Base-by-base conservation (phyloP, 2,113 vertebrate species). In the Pangasianodon hypophthalmus region DNA sequence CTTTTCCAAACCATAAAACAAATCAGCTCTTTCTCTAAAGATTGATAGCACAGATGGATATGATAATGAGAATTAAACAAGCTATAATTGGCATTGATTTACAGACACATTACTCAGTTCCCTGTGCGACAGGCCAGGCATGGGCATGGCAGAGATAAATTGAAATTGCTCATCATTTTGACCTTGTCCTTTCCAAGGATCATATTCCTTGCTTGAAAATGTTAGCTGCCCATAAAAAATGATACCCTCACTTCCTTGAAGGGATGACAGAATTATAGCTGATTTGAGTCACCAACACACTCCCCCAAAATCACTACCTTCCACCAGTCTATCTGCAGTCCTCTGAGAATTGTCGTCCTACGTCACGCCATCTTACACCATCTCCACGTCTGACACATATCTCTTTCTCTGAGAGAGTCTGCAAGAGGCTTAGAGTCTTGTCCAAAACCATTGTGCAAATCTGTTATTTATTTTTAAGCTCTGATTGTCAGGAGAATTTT, bases 11-110 rank as follows among this genome's bases (percentile, higher is more conserved):
- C 48, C 50, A 44, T 46, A 52, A 62, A 48, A 62, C 29, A 60
- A 52, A 87, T 19, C n/a, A 52, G 6, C 62, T 79, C 67, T 46
- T 52, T 64, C 44, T 56, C 19, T 19, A 32, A 75, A 81, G 89
- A 90, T 85, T 88, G 48, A 88, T 85, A 88, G 81, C 44, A 32
- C 81, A 87, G 67, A 87, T 77, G 67, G 52, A 87, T 87, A 64
- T 81, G 50, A 86, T 88, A 85, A 88, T 86, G 62, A 86, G 32
- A 87, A 90, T 84, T 77, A 90, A 87, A 75, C 44, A 37, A 54
- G 87, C 73, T 60, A 52, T 88, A 91, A 88, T 60, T 82, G 24
- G 37, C 62, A 86, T 60, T 86, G 77, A 88, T 67, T 86, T 86
- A 67, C 67, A 50, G 81, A 26, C 75, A 67, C 60, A 86, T 88